Base-by-base conservation (phyloP, 2,113 vertebrate species). In the Noturus placidus region DNA sequence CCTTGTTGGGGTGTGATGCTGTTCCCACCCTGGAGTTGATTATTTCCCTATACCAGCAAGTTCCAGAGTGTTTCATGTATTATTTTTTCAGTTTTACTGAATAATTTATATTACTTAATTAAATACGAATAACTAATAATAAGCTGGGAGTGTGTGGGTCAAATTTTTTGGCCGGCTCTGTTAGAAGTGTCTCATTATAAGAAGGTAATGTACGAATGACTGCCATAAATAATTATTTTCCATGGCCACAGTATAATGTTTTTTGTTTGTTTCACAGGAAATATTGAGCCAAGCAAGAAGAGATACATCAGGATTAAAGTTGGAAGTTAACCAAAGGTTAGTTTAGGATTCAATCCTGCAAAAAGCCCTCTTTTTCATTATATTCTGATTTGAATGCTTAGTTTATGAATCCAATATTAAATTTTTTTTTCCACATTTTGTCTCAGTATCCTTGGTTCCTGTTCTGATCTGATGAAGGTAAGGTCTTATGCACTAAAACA, bases 241-340 rank as follows among this genome's bases (percentile, higher is more conserved):
- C 46, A 52, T 52, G 5, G 46, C 11, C 6, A 30, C 7, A 7
- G 74, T 50, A 77, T 77, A 52, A 27, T n/a, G 14, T 14, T 7
- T 9, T 52, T 8, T 77, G 10, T 11, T 77, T 90, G 25, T 87
- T 52, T 46, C 33, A 89, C 92, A 99, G 98, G 98, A 97, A 92
- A 99, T 99, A 91, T 93, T 99, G 87, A 97, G 88, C 93, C 97
- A 98, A 90, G 95, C 98, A 0, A 96, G 94, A 89, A 97, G 94
- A 38, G 97, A 95, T 56, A 96, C 97, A 30, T 95, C 94, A 0
- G 98, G 98, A 0, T 90, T 97, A 54, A 97, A 98, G 87, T 91
- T 99, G 92, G 97, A 99, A 92, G 98, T 99, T 91, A 99, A 99
- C 0, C 97, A 99, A 94, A 97, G 97, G 98, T 97, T 69, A 92